Percentiles rank a stretch among this genome's conserved stretches.
Evolutionary conservation across 2,888 invertebrate species (phyloP).

Genomic region (Agonopterix alstromeriana): DNA sequence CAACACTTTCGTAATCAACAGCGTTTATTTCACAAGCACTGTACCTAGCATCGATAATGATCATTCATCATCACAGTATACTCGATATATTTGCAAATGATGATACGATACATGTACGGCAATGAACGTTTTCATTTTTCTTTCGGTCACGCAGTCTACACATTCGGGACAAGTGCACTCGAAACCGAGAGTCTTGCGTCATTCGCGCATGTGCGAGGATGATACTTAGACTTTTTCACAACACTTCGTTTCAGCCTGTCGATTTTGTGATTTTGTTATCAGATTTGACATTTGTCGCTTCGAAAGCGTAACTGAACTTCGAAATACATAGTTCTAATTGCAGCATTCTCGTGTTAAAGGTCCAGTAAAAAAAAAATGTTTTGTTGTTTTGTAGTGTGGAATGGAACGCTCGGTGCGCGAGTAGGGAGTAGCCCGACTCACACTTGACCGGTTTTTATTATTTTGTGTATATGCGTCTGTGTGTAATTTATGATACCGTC

Average conservation of each 20-base stretch:
- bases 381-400: no score
- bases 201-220: slow-evolving; percentile 33
- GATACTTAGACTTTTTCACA: slow-evolving; percentile 49
- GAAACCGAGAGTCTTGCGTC: slow-evolving; percentile 71
- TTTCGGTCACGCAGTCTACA: slow-evolving; percentile 62
- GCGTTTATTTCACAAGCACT: slow-evolving; percentile 1
- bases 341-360: no score
- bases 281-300: no score
- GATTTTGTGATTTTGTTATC: no score
- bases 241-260: slow-evolving; percentile 14
- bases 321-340: no score
- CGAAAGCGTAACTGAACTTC: no score
- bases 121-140: slow-evolving; percentile 62
- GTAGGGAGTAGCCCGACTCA: no score
- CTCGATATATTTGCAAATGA: slow-evolving; percentile 29
- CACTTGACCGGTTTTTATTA: no score
- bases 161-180: slow-evolving; percentile 72
- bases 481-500: no score
- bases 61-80: background rate
- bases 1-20: background rate
- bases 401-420: no score
- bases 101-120: slow-evolving; percentile 18
- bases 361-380: no score
- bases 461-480: no score
- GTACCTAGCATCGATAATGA: background rate